Percentiles rank a stretch among this genome's conserved stretches.
These are phyloP conservation scores for Limnodromus scolopaceus DNA, from an alignment of 2,797 vertebrate genomes.

Conservation along the genomic window DNA sequence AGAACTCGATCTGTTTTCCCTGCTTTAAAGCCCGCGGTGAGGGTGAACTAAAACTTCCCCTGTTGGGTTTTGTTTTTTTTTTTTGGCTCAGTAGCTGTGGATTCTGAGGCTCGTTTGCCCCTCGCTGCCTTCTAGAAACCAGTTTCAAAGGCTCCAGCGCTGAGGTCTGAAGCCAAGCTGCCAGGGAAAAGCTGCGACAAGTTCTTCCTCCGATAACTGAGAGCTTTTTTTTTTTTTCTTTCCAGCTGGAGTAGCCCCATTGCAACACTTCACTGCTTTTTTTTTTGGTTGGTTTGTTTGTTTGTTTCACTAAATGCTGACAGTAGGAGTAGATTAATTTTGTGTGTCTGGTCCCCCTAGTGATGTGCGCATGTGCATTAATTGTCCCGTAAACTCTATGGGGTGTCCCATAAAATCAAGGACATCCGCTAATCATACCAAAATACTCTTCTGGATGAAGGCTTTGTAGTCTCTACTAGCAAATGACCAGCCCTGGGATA, in stretches of 20 bases:
- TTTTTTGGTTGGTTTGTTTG: no score
- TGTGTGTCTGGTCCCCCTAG: background rate
- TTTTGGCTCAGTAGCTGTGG: background rate
- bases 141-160: background rate
- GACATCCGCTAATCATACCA: background rate
- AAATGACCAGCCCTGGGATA: background rate
- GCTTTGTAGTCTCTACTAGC: background rate
- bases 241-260: background rate
- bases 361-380: accelerated
- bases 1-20: background rate
- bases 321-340: background rate
- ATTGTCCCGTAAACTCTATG: background rate
- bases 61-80: background rate
- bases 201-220: background rate
- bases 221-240: background rate
- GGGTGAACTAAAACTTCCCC: background rate
- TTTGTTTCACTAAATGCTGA: background rate
- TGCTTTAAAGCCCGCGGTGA: background rate
- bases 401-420: background rate
- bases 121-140: background rate
- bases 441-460: background rate
- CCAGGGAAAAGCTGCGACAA: background rate
- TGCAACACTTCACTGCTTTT: background rate
- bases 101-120: background rate
- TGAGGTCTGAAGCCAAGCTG: background rate